Percentiles rank a stretch among this genome's conserved stretches.
Evolutionary conservation across 2,797 vertebrate species (phyloP).

Genomic region (Hydrophis major): DNA sequence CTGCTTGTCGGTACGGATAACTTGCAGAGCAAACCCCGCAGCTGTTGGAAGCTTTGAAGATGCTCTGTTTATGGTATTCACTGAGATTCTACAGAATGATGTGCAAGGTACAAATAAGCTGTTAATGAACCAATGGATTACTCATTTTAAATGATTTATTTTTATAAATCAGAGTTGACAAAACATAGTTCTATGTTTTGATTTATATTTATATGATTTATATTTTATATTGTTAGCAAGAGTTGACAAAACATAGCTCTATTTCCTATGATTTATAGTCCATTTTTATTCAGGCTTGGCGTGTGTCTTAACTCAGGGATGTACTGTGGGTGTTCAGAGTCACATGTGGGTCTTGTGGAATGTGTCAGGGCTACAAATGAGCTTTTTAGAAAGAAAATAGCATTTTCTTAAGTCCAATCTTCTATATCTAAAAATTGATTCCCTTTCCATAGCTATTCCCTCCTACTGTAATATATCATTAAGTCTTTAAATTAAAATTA

Average conservation of each 20-base stretch:
- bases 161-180: neutral
- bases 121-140: neutral
- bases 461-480: neutral
- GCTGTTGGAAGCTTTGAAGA: conserved; percentile 94
- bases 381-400: neutral
- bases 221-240: neutral
- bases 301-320: neutral
- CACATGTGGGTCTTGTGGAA: neutral
- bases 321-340: neutral
- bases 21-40: conserved; percentile 88
- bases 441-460: neutral
- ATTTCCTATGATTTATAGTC: neutral
- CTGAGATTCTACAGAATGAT: conserved; percentile 95
- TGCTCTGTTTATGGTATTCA: conserved; percentile 96
- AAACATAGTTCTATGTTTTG: neutral
- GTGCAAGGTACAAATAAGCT: conserved; percentile 85
- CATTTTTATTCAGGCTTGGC: neutral
- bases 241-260: neutral
- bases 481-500: neutral
- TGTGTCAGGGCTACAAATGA: neutral
- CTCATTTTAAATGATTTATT: neutral
- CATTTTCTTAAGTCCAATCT: neutral
- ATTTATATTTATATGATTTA: too few relatives aligned
- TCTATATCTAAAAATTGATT: neutral
- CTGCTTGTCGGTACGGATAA: conserved; percentile 94